phyloP scores from a whole-genome alignment of 2,113 vertebrate genomes.

The Oreotrochilus melanogaster region DNA sequence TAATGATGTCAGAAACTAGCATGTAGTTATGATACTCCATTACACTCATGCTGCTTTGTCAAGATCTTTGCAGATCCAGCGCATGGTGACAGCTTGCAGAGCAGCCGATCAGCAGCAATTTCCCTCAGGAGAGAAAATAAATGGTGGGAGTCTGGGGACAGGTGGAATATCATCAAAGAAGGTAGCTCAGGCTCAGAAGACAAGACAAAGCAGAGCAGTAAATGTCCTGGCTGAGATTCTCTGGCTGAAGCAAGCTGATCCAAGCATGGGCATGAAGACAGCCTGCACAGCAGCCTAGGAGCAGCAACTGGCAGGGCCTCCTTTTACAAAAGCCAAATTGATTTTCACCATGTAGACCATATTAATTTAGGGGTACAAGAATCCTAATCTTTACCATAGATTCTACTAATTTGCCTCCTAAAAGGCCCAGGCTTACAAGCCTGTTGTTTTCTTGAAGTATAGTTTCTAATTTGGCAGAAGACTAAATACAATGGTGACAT shows the following conservation, averaged over 20 bases:
- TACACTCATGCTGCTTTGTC: not conserved
- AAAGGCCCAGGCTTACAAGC: not conserved
- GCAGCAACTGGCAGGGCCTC: not conserved
- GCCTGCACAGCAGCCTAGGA: fast-evolving
- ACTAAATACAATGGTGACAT: not conserved
- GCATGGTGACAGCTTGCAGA: not conserved
- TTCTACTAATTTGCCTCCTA: not conserved
- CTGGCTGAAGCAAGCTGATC: not conserved
- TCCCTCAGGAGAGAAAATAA: not conserved
- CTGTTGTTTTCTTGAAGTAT: not conserved
- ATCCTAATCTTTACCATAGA: not conserved
- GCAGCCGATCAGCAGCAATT: not conserved
- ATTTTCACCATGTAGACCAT: not conserved
- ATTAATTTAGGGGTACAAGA: not conserved
- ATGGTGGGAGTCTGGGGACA: not conserved
- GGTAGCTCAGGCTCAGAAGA: not conserved
- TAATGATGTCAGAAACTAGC: not conserved
- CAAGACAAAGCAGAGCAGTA: not conserved
- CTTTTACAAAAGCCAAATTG: not conserved
- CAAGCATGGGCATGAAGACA: not conserved
- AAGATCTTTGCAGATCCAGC: not conserved
- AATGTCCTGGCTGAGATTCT: not conserved
- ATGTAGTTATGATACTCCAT: not conserved
- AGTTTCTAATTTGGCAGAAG: not conserved
- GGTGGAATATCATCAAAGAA: not conserved